These are phyloP conservation scores for Thalassaphorura encarpata DNA, from an alignment of 1,140 invertebrate genomes.

Conservation along the genomic window DNA sequence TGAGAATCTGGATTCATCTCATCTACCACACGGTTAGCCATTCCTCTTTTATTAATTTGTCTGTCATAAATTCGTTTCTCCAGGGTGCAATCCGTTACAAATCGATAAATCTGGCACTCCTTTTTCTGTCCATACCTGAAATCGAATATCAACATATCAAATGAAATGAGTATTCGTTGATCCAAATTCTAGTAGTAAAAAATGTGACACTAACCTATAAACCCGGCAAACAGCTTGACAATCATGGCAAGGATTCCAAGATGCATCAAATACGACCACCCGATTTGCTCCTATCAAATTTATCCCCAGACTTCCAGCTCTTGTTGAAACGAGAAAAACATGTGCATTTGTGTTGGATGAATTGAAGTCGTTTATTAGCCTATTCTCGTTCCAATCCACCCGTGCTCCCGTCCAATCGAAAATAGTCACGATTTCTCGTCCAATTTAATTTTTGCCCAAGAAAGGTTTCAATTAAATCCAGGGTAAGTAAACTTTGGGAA, in stretches of 20 bases:
- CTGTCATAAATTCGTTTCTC: slow-evolving; percentile 97
- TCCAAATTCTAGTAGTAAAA: neutral
- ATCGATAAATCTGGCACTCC: slow-evolving; percentile 86
- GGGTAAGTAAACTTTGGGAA: slow-evolving; percentile 83
- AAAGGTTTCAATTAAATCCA: slow-evolving; percentile 96
- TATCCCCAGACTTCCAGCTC: slow-evolving; percentile 93
- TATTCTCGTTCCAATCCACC: slow-evolving; percentile 85
- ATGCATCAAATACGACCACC: slow-evolving; percentile 95
- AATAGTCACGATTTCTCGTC: slow-evolving; percentile 32
- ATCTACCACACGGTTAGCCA: slow-evolving; percentile 95
- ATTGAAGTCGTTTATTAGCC: slow-evolving; percentile 96
- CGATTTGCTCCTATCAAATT: slow-evolving; percentile 95
- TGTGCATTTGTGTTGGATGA: slow-evolving; percentile 67
- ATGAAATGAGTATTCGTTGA: neutral
- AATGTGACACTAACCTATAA: slow-evolving; percentile 51
- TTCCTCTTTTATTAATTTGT: slow-evolving; percentile 95
- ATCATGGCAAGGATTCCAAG: slow-evolving; percentile 99
- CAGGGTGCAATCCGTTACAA: slow-evolving; percentile 92
- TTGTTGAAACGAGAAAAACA: slow-evolving; percentile 92
- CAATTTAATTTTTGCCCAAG: slow-evolving; percentile 53
- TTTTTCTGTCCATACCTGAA: slow-evolving; percentile 83
- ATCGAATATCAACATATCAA: slow-evolving; percentile 4
- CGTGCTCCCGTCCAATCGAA: slow-evolving; percentile 86
- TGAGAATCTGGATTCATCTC: slow-evolving; percentile 95
- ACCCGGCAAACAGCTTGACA: slow-evolving; percentile 97